These are phyloP conservation scores for Zosterops lateralis DNA, from an alignment of 2,113 vertebrate genomes.

Conservation along the genomic window DNA sequence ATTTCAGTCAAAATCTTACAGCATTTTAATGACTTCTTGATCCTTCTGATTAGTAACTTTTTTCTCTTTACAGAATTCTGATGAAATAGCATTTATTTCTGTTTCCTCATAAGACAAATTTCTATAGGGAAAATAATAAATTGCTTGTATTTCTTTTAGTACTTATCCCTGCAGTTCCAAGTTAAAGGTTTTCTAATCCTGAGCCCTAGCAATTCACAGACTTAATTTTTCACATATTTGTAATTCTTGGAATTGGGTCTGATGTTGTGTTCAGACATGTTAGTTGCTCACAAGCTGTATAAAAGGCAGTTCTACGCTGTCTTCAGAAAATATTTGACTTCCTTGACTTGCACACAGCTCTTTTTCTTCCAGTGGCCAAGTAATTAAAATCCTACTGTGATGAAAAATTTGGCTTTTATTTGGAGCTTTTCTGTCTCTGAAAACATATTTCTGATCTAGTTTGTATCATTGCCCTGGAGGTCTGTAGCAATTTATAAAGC, in stretches of 20 bases:
- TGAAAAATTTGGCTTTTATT: not conserved
- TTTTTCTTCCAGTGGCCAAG: not conserved
- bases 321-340: not conserved
- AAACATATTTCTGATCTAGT: not conserved
- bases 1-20: not conserved
- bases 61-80: not conserved
- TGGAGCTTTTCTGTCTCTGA: not conserved
- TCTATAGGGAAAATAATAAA: not conserved
- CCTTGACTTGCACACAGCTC: not conserved
- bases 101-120: not conserved
- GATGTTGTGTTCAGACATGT: not conserved
- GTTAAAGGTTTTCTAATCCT: not conserved
- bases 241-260: not conserved
- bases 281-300: not conserved
- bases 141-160: not conserved
- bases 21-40: not conserved
- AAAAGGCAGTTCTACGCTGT: not conserved
- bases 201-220: not conserved
- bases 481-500: not conserved
- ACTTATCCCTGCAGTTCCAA: not conserved
- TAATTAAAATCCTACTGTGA: not conserved
- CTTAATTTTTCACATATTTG: not conserved
- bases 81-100: not conserved
- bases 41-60: not conserved
- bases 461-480: not conserved